Evolutionary conservation across 2,888 invertebrate species (phyloP).

Genomic region (Iselma pallidipennis): DNA sequence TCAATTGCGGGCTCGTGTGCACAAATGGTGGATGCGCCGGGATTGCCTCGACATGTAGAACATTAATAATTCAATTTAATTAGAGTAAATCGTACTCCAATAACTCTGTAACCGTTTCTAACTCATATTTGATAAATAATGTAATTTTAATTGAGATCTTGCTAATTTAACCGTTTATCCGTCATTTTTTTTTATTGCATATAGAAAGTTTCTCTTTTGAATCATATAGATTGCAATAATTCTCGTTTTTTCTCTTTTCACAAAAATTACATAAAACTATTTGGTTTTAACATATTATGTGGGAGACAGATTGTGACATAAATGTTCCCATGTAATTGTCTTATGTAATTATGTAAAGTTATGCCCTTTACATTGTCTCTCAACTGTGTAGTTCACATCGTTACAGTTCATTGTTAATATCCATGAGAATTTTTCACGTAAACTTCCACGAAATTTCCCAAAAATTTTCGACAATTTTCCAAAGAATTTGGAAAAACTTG

Average conservation of each 20-base stretch:
- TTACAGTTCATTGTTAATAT: background rate
- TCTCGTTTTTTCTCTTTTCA: background rate
- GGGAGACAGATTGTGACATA: background rate
- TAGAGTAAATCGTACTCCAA: too few species aligned
- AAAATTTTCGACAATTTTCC: too few species aligned
- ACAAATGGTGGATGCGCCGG: constrained; percentile 4
- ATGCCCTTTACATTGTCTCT: background rate
- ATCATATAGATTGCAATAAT: background rate
- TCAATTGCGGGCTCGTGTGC: background rate
- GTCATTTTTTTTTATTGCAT: background rate
- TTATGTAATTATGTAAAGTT: background rate
- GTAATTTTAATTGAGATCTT: too few species aligned
- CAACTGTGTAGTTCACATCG: background rate
- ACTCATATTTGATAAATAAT: background rate
- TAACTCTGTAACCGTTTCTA: too few species aligned
- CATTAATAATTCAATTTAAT: too few species aligned
- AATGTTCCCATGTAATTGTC: background rate
- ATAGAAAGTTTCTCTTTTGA: background rate
- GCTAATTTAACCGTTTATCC: too few species aligned
- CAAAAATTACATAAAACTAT: background rate
- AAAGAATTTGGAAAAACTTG: too few species aligned
- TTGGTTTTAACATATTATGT: background rate
- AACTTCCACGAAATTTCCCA: too few species aligned
- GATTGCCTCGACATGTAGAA: too few species aligned
- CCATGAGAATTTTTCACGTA: background rate